phyloP scores from a whole-genome alignment of 2,113 vertebrate species.

The Gulo gulo region DNA sequence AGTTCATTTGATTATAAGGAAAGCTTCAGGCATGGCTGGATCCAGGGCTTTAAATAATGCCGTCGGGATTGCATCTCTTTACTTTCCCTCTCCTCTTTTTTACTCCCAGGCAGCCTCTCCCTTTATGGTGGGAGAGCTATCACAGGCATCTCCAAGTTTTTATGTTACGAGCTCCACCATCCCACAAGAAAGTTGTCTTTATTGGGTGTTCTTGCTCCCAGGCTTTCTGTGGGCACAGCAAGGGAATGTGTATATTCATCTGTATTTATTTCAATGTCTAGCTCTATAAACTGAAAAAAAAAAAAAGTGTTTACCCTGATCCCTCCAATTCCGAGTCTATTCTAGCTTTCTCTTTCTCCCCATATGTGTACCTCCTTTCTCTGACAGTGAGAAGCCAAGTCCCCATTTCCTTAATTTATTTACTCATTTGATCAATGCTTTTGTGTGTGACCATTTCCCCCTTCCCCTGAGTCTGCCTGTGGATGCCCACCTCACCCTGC shows the following conservation, averaged over 20 bases:
- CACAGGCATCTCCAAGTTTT: neutral
- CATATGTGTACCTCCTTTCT: too few relatives aligned
- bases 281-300: neutral
- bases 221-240: too few relatives aligned
- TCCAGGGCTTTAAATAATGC: neutral
- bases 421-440: neutral
- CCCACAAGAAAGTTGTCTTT: neutral
- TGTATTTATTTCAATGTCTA: neutral
- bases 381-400: neutral
- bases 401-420: neutral
- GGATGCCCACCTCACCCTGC: too few relatives aligned
- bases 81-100: neutral
- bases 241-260: neutral
- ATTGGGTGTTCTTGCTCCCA: neutral
- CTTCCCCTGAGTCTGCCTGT: neutral
- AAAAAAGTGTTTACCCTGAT: neutral
- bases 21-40: slow-evolving; percentile 10
- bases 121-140: neutral
- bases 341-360: neutral
- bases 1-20: neutral
- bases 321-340: neutral
- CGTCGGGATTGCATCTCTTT: neutral
- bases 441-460: neutral
- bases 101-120: neutral
- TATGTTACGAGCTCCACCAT: neutral